Base-by-base conservation (phyloP, 2,113 vertebrate species). In the Cebus imitator region DNA sequence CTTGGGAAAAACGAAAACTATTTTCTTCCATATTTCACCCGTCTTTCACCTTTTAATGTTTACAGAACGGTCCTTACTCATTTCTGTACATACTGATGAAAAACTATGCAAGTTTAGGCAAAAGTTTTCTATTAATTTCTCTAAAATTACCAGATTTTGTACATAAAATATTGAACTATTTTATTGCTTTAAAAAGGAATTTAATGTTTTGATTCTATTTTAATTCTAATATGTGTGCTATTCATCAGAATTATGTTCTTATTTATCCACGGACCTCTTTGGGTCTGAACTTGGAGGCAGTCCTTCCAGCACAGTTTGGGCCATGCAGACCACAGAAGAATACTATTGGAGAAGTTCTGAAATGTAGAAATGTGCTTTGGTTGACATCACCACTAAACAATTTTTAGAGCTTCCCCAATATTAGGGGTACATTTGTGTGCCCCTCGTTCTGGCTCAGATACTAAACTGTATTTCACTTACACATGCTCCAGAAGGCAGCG, bases 181-280 rank as follows among this genome's bases (percentile, higher is more conserved):
- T 30, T 70, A 68, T 84, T 80, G 7, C 14, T 76, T 94, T 86
- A 91, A 57, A 73, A 61, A 72, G 25, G 16, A 94, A 94, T 52
- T 32, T 58, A 79, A 30, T 87, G 50, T 97, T 90, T 96, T 43
- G 66, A 92, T 86, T 40, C 30, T 55, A 25, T 75, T 87, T 92
- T 58, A 95, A 35, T 61, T 90, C 14, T 84, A 84, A 52, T 48
- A 76, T 55, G 9, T 78, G 21, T 73, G 11, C 32, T 87, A 43
- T 45, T 75, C 83, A 18, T 79, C 16, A 91, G 87, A 85, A 89
- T 82, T 87, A 58, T 9, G 12, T 82, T 72, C 40, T 30, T 84
- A 25, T 91, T 45, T 95, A 52, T 43, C 21, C 25, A 55, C 48
- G 45, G 32, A 78, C 50, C 7, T 68, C 43, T 79, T 86, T 78